These are phyloP conservation scores for Lepus townsendii DNA, from an alignment of 2,797 vertebrate species.

Conservation along the genomic window DNA sequence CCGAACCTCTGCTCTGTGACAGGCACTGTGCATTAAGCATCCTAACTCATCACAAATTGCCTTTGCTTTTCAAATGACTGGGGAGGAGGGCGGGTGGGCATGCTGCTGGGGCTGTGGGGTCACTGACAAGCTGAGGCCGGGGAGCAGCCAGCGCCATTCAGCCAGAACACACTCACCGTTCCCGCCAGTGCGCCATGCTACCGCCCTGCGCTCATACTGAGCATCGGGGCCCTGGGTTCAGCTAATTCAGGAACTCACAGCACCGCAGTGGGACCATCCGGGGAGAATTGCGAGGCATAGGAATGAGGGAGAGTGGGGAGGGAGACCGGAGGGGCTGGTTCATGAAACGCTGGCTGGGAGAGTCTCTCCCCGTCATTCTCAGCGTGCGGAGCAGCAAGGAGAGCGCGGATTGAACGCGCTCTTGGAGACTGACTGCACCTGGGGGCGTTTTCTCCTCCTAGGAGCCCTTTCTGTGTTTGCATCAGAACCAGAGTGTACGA, in stretches of 20 bases:
- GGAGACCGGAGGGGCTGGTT: not conserved
- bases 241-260: not conserved
- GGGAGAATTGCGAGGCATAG: not conserved
- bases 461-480: not conserved
- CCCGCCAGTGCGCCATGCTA: not conserved
- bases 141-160: not conserved
- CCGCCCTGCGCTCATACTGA: not conserved
- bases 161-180: not conserved
- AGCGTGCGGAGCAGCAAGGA: not conserved
- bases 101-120: not conserved
- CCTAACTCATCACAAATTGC: constrained; percentile 9
- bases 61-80: constrained; percentile 22
- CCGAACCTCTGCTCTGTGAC: not conserved
- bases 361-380: not conserved
- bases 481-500: not conserved
- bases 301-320: not conserved
- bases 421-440: not conserved
- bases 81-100: not conserved
- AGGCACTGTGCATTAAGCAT: not conserved
- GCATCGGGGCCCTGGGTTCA: not conserved
- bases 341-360: not conserved
- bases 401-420: not conserved
- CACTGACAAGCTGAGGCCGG: not conserved
- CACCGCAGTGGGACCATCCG: not conserved
- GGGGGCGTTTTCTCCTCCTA: not conserved